Evolutionary conservation across 2,888 invertebrate genomes (phyloP).

Genomic region (Meandrusa payeni): DNA sequence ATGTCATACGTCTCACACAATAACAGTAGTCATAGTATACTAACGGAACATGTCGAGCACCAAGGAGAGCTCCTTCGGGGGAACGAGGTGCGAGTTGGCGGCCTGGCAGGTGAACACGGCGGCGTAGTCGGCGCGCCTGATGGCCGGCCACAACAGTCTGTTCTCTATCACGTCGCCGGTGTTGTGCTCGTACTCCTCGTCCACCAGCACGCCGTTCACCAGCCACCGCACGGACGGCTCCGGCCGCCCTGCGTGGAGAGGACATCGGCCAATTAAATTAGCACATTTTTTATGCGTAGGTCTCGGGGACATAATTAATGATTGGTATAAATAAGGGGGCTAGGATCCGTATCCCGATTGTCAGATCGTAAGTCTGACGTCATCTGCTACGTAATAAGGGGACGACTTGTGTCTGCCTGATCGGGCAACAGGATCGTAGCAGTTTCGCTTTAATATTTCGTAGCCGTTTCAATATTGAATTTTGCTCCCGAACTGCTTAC

Average conservation of each 20-base stretch:
- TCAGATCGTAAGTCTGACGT: too few species aligned
- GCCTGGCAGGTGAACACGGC: slow-evolving; percentile 94
- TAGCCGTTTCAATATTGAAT: not conserved
- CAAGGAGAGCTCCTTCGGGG: slow-evolving; percentile 88
- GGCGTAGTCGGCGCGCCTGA: slow-evolving; percentile 89
- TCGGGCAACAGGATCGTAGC: too few species aligned
- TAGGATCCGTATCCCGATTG: too few species aligned
- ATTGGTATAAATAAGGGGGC: too few species aligned
- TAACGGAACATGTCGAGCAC: slow-evolving; percentile 90
- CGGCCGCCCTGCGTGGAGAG: slow-evolving; percentile 83
- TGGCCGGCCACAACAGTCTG: slow-evolving; percentile 86
- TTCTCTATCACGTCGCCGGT: slow-evolving; percentile 94
- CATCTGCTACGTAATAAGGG: too few species aligned
- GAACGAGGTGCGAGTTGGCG: slow-evolving; percentile 90
- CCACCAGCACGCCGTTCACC: slow-evolving; percentile 89
- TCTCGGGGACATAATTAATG: too few species aligned
- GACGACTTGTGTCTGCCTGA: too few species aligned
- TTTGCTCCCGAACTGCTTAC: not conserved
- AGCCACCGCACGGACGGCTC: slow-evolving; percentile 92
- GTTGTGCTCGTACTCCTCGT: slow-evolving; percentile 91
- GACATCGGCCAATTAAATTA: too few species aligned
- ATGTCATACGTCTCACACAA: too few species aligned
- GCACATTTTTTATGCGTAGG: too few species aligned
- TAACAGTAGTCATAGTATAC: too few species aligned
- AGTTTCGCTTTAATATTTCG: not conserved